Evolutionary conservation across 2,113 vertebrate genomes (phyloP), one percentile per base, ranked within the genome.

Genomic region (Mormoops blainvillei): DNA sequence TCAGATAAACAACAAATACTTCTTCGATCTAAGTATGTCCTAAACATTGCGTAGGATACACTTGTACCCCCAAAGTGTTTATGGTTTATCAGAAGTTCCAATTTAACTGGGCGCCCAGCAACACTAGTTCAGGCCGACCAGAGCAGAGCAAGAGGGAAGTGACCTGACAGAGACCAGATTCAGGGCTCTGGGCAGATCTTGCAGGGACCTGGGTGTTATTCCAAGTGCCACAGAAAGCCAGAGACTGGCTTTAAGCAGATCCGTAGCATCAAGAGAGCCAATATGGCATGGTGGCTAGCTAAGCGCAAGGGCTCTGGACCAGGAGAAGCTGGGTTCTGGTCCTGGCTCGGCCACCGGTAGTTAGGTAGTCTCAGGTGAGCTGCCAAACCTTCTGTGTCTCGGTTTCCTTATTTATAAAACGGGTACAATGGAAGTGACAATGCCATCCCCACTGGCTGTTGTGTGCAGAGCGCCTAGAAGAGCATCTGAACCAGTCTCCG

Each of bases 1-100:
- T 87, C 84, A 95, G 68, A 80, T 33, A 78, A 73, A 43, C n/a
- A 73, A 36, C 20, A 28, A 65, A 9, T 65, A 26, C 56, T 94
- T 73, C 61, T 67, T 28, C 31, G 19, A 22, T 65, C 13, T 70
- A 71, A 82, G 11, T 26, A 48, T 67, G 41, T 58, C 68, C n/a
- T 48, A 50, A 85, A 61, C 36, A 85, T 31, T 58, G 31, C 33
- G 11, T 26, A 52, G 36, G 38, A 78, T 76, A 48, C n/a, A 63
- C 22, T 24, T 85, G 52, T 12, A 24, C 50, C 45, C 11, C 26
- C 20, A 63, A 31, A 43, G 12, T 54, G 43, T 48, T 41, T 41
- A 19, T 4, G 80, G 52, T 15, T 84, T 52, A 54, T 63, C 43
- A 36, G 76, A 82, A 36, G 58, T 33, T 71, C 33, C 65, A 4